These are phyloP conservation scores for Nineta flava DNA, from an alignment of 2,888 invertebrate genomes.

Conservation along the genomic window DNA sequence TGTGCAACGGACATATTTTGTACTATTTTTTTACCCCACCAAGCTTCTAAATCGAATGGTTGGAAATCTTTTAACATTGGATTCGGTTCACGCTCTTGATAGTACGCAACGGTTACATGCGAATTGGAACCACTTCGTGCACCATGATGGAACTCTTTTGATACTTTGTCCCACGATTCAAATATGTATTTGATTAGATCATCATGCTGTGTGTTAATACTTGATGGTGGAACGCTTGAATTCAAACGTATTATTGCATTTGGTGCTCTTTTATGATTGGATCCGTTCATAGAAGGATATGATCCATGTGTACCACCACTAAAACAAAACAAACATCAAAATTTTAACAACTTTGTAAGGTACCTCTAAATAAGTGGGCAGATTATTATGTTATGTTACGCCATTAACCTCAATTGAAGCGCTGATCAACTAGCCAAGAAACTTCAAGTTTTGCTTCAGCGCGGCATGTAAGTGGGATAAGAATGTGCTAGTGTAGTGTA, in stretches of 20 bases:
- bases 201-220: constrained; percentile 41
- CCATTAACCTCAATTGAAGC: too few species aligned
- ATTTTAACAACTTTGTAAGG: too few species aligned
- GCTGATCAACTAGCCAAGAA: too few species aligned
- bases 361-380: too few species aligned
- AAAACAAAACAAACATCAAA: not conserved
- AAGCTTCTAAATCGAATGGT: constrained; percentile 63
- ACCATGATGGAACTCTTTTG: constrained; percentile 20
- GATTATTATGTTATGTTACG: too few species aligned
- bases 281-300: constrained; percentile 5
- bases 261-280: constrained; percentile 3
- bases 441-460: too few species aligned
- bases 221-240: not conserved
- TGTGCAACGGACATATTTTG: constrained; percentile 38
- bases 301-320: constrained; percentile 2
- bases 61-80: constrained; percentile 50
- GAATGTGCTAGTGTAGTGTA: too few species aligned
- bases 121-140: constrained; percentile 21
- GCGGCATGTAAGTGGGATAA: too few species aligned
- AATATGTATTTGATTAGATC: constrained; percentile 66
- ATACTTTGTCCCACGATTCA: constrained; percentile 58
- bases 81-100: constrained; percentile 41
- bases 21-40: constrained; percentile 55
- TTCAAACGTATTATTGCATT: constrained; percentile 2
- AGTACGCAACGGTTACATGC: constrained; percentile 42